These are phyloP conservation scores for Arion vulgaris DNA, from an alignment of 1,140 invertebrate genomes.

Conservation along the genomic window DNA sequence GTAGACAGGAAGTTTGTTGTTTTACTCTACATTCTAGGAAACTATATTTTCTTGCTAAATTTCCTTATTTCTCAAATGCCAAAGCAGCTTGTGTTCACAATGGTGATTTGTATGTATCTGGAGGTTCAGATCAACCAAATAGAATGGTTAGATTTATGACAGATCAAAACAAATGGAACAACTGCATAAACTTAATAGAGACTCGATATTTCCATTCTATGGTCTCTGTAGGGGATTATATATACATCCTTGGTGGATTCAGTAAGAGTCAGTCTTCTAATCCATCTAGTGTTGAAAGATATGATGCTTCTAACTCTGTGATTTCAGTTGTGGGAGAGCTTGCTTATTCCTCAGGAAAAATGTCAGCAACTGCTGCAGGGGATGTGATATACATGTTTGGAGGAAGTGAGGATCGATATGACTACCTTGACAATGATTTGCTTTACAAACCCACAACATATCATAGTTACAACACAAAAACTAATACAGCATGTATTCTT, in stretches of 20 bases:
- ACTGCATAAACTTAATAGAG: conserved; percentile 37
- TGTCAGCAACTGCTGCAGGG: conserved; percentile 44
- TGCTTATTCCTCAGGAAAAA: conserved; percentile 39
- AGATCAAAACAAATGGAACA: conserved; percentile 45
- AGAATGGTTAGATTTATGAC: conserved; percentile 44
- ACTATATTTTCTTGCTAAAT: conserved; percentile 47
- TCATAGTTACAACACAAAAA: conserved; percentile 43
- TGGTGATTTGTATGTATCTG: conserved; percentile 47
- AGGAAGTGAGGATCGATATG: conserved; percentile 36
- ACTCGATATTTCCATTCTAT: conserved; percentile 44
- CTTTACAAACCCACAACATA: conserved; percentile 17
- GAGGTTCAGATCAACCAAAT: conserved; percentile 31
- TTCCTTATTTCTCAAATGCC: conserved; percentile 47
- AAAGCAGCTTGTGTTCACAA: conserved; percentile 47
- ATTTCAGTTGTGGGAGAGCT: conserved; percentile 41
- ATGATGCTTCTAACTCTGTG: conserved; percentile 27
- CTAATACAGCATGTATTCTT: conserved; percentile 25
- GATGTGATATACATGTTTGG: conserved; percentile 52
- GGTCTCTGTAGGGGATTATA: conserved; percentile 35
- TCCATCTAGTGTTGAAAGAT: conserved; percentile 43
- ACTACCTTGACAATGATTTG: conserved; percentile 31
- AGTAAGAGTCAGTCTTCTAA: conserved; percentile 17
- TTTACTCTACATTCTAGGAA: conserved; percentile 45
- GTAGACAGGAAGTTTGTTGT: conserved; percentile 47
- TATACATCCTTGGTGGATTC: conserved; percentile 43